These are phyloP conservation scores for Biston stratarius DNA, from an alignment of 2,888 invertebrate genomes.

Conservation along the genomic window DNA sequence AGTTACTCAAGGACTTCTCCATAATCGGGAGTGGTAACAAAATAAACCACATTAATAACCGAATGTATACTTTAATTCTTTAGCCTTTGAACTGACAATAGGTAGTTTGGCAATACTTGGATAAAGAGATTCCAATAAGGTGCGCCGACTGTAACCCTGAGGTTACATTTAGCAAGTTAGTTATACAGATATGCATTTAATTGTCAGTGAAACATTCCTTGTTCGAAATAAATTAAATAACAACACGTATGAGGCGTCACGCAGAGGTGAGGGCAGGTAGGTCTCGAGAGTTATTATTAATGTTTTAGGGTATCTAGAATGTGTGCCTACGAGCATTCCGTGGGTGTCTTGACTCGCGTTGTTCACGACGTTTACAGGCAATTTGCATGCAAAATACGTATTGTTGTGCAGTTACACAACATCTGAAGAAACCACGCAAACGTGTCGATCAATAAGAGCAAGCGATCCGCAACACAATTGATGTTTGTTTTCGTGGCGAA, in stretches of 20 bases:
- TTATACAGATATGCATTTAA: conserved; percentile 54
- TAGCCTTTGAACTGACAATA: conserved; percentile 43
- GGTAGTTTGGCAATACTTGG: conserved; percentile 32
- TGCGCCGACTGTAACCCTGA: conserved; percentile 59
- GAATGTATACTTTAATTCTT: conserved; percentile 47
- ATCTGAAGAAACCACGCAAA: conserved; percentile 52
- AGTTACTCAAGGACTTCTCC: conserved; percentile 54
- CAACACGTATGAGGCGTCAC: conserved; percentile 35
- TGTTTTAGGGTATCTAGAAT: conserved; percentile 49
- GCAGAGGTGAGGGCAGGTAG: conserved; percentile 36
- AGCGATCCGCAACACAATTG: conserved; percentile 38
- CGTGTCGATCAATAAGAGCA: conserved; percentile 49
- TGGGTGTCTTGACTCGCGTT: conserved; percentile 54
- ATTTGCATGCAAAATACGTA: conserved; percentile 69
- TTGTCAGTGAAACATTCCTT: conserved; percentile 43
- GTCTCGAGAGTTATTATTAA: conserved; percentile 48
- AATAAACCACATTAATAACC: conserved; percentile 38
- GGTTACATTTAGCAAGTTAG: conserved; percentile 56
- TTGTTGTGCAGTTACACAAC: conserved; percentile 65
- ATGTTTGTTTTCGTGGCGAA: conserved; percentile 49
- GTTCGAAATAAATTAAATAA: conserved; percentile 52
- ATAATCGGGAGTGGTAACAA: conserved; percentile 49
- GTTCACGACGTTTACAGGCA: conserved; percentile 53
- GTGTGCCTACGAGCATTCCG: conserved; percentile 45
- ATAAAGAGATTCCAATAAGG: conserved; percentile 53